Evolutionary conservation across 2,888 invertebrate species (phyloP), one percentile per base, ranked within the genome.

Genomic region (Tuberolachnus salignus): DNA sequence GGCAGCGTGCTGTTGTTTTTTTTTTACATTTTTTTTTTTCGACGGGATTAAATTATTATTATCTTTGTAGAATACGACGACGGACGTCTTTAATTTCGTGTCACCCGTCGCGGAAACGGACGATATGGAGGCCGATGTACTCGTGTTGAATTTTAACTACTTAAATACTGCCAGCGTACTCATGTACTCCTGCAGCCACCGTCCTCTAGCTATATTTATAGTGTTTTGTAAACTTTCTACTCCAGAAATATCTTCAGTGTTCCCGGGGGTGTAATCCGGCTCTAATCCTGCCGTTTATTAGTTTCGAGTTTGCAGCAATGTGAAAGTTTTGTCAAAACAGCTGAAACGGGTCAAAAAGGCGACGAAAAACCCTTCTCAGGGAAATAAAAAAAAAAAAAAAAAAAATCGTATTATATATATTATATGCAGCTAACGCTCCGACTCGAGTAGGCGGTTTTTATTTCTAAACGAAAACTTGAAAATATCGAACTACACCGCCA

Each of bases 281-380:
- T 59, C 67, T 78, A 69, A 78, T 78, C 66, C 78, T 59, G 53
- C 55, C 69, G 67, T 78, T 78, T 78, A 78, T 78, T 78, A 78
- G 78, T 78, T 78, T 51, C 59, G 66, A 78, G 78, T 78, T 78
- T 34, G 67, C 66, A 21, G 67, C 66, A 21, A 67, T 34, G 59
- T 11, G 59, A 69, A 69, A 78, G 78, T 78, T 78, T 78, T 57
- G 59, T 42, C 67, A 67, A 59, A 69, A 69, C 67, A 63, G 53
- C 53, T 21, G 74, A 53, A 34, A 53, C n/a, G 42, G 51, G 74
- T 16, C 21, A 53, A 73, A 74, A 74, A 49, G 67, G 67, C 49
- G 59, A 59, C 59, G 69, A 34, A 69, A 34, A 34, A 34, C 34
- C 34, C 34, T 34, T 34, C 34, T 34, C 6, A 4, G 6, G 3